phyloP scores from a whole-genome alignment of 2,797 vertebrate genomes.

The Psittacula echo region DNA sequence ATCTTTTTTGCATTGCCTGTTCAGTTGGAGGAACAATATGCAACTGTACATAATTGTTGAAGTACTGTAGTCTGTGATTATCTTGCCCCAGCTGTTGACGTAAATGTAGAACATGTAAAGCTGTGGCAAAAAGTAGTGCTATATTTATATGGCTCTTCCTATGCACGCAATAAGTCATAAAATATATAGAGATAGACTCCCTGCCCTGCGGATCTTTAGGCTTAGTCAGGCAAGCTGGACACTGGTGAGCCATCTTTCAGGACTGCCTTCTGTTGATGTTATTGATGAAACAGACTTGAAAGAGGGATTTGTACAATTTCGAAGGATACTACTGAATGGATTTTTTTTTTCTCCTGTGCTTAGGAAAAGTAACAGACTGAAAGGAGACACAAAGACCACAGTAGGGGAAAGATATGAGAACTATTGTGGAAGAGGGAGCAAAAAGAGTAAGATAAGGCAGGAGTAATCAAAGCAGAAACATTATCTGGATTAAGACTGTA shows the following conservation, averaged over 20 bases:
- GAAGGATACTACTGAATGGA: constrained; percentile 8
- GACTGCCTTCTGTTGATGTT: neutral
- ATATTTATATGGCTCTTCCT: neutral
- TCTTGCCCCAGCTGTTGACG: neutral
- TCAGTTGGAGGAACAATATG: constrained; percentile 7
- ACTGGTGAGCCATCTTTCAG: neutral
- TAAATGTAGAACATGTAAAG: neutral
- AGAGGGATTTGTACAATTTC: constrained; percentile 28
- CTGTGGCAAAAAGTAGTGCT: neutral
- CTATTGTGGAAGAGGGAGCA: neutral
- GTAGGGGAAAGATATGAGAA: neutral
- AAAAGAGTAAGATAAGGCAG: constrained; percentile 22
- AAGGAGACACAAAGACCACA: constrained; percentile 22
- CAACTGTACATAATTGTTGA: neutral
- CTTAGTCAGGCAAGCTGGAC: neutral
- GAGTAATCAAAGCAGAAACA: constrained; percentile 33
- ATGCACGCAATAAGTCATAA: neutral
- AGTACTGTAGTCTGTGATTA: neutral
- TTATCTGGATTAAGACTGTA: neutral
- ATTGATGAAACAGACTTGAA: constrained; percentile 42
- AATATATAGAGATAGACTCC: neutral
- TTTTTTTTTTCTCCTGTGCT: neutral
- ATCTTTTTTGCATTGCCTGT: neutral
- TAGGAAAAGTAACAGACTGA: neutral
- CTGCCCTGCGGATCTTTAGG: neutral